Base-by-base conservation (phyloP, 2,797 vertebrate genomes). In the Triplophysa yarkandensis region DNA sequence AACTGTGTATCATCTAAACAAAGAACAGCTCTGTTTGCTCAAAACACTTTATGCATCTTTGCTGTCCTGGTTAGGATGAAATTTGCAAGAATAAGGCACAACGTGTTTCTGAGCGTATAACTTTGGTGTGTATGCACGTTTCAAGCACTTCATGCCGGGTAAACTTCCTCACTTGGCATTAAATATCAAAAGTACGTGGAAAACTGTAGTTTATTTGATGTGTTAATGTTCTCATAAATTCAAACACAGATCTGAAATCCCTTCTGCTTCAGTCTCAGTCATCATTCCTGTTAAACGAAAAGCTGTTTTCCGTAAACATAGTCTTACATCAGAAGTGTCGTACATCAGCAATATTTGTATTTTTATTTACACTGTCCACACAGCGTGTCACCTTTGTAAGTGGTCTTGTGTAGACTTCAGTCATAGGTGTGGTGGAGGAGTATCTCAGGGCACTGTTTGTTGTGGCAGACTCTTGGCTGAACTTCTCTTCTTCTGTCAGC, bases 391-490 rank as follows among this genome's bases (percentile, higher is more conserved):
- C 54, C 16, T 7, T 57, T 7, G 1, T 14, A 14, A 30, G 27
- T 46, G 19, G 27, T 34, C 62, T 13, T 36, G 14, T 28, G 19
- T 50, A 46, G 30, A 9, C 21, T n/a, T 67, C 6, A 46, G 23
- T 23, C 25, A n/a, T 13, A 48, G 60, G 27, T 57, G 14, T 28
- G 52, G 54, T 48, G 50, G 63, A 46, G 52, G 23, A 58, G 23
- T 61, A 27, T 30, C 65, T 62, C 62, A 44, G 62, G 23, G 28
- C 32, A 43, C 34, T 57, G 61, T 76, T 73, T 74, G 67, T 43
- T 76, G 71, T 82, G 74, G 60, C 78, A 77, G 65, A 77, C 79
- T 77, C 58, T 74, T 74, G 74, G 74, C 65, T 77, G 70, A 82
- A 80, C 78, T 58, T 63, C 50, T 77, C 48, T 61, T 16, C 54